Percentiles rank a stretch among this genome's conserved stretches.
Evolutionary conservation across 2,797 vertebrate genomes (phyloP).

Genomic region (Staurois parvus): DNA sequence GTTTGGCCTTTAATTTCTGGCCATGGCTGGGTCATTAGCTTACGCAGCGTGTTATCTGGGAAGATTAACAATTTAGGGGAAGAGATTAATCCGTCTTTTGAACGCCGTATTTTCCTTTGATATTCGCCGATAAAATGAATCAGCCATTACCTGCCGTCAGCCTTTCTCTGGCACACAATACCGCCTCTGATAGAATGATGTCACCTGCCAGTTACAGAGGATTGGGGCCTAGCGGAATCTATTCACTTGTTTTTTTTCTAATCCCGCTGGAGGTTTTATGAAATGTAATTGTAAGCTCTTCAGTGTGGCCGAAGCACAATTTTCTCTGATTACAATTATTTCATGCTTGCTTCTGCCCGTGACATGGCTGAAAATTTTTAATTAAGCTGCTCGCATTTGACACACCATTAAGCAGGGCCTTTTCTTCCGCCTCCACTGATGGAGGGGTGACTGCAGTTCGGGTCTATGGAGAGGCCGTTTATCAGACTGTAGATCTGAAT

Average conservation of each 20-base stretch:
- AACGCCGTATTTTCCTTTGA: constrained; percentile 19
- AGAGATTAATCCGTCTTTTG: constrained; percentile 22
- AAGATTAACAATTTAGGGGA: constrained; percentile 23
- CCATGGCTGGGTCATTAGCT: constrained; percentile 12
- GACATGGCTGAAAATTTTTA: constrained; percentile 54
- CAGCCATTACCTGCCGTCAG: constrained; percentile 34
- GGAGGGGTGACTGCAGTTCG: not conserved
- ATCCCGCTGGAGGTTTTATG: constrained; percentile 17
- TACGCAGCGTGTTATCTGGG: constrained; percentile 18
- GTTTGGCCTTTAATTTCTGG: constrained; percentile 23
- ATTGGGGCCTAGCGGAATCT: not conserved
- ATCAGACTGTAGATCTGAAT: constrained; percentile 8
- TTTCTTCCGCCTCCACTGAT: constrained; percentile 35
- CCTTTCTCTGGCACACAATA: constrained; percentile 27
- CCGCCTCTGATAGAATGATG: constrained; percentile 17
- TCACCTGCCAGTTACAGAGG: constrained; percentile 7
- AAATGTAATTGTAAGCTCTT: constrained; percentile 45
- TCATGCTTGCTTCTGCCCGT: constrained; percentile 28
- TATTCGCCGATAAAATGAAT: constrained; percentile 8
- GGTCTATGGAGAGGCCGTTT: not conserved
- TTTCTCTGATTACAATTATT: constrained; percentile 36
- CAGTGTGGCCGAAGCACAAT: constrained; percentile 15
- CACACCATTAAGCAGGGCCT: constrained; percentile 43
- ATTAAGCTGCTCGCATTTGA: constrained; percentile 56
- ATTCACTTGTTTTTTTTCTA: not conserved